Evolutionary conservation across 2,797 vertebrate species (phyloP), one percentile per base, ranked within the genome.

Genomic region (Sebastes steindachneri): DNA sequence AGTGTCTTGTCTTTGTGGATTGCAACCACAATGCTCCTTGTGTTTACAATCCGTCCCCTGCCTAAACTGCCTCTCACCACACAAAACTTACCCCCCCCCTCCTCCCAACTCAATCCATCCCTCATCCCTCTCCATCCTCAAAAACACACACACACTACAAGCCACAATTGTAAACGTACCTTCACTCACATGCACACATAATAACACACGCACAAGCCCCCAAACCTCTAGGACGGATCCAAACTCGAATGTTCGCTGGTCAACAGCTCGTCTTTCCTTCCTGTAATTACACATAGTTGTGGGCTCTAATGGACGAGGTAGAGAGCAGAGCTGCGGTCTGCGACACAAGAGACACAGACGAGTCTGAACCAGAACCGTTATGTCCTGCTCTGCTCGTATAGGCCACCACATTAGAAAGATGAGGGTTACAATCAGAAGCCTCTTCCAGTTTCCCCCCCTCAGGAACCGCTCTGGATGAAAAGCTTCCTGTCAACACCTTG

Each of bases 231-330:
- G 84, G 87, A 89, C 37, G 14, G 59, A 90, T 87, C 89, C 88
- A 87, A 79, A 89, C 86, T 79, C 79, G 81, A 86, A 83, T 94
- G 89, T 91, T 92, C 75, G 57, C 85, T 93, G 95, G 93, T 93
- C 93, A 90, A 86, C 89, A 85, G 92, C 89, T 95, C 92, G 65
- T 94, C 94, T 95, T 94, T 91, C 93, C 92, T 93, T 95, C 94
- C 94, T 95, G 93, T 93, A 93, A 94, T 95, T 95, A 93, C 81
- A 80, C 90, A 95, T 95, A 93, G 82, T 90, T 96, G 93, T 94
- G 94, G 95, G 78, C 83, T 91, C 80, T 94, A 94, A 93, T 94
- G 84, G 91, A 92, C 84, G 87, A 92, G 92, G 90, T 91, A 88
- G 88, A 93, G 90, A 91, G 83, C 82, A 87, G 79, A 89, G 76